Evolutionary conservation across 2,888 invertebrate genomes (phyloP), one percentile per base, ranked within the genome.

Genomic region (Athalia circularis): DNA sequence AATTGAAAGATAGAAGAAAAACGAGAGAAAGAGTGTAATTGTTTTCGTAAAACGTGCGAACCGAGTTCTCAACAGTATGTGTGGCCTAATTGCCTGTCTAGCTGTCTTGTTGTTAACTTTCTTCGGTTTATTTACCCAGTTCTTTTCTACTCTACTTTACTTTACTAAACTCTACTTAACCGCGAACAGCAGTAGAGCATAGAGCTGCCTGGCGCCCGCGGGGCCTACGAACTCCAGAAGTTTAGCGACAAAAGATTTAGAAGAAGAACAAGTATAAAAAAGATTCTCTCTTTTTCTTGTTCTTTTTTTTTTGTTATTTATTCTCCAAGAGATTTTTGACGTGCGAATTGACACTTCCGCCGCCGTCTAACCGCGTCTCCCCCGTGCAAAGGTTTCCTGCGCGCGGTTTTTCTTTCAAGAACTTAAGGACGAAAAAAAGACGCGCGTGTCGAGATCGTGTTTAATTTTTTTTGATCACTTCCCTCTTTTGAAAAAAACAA

Each of bases 21-120:
- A 5, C 5, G 13, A 13, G 61, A 5, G 7, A 13, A 8, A 45
- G 72, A 72, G 72, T 47, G 57, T 72, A 59, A 72, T 57, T 59
- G 59, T 29, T 72, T 72, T 57, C 72, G 72, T 57, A 72, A 72
- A 72, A 72, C 47, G 45, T 47, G 72, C 8, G 13, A 62, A 62
- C 54, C 9, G 54, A 11, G 3, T 8, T 54, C 9, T 8, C n/a
- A 4, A n/a, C 9, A 4, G 47, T 13, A n/a, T n/a, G 72, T 59
- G 57, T 72, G 72, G 59, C 72, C 72, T 72, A 72, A 72, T 72
- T 72, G 72, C 72, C 47, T 59, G 59, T 72, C 57, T 59, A 47
- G 72, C 59, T 59, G 13, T 57, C 72, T 72, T 59, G 47, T 52
- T 15, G 52, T 72, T 47, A 72, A 72, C 72, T 72, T 57, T 72